Evolutionary conservation across 1,140 invertebrate species (phyloP), one percentile per base, ranked within the genome.

Genomic region (Maniola jurtina): DNA sequence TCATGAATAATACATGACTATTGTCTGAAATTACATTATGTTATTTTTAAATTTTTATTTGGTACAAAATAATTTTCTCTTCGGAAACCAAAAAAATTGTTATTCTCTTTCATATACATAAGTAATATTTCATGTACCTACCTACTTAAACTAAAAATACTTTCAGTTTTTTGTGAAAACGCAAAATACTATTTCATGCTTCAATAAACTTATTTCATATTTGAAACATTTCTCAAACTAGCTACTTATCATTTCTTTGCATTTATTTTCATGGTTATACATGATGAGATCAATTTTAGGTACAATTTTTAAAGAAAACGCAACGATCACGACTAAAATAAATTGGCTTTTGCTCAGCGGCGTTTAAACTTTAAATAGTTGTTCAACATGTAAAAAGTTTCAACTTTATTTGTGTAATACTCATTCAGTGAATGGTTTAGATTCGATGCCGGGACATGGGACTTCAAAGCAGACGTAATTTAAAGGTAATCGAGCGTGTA

Each of bases 401-500:
- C 56, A 15, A 14, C 8, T 45, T 45, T 59, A 34, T 60, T 60
- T 60, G n/a, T 48, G 35, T 52, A 64, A 34, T n/a, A n/a, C n/a
- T 7, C 10, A 50, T 16, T 25, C 25, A 16, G 9, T 54, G 36
- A 34, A 11, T 35, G 62, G 42, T 61, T 33, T 55, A 68, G 54
- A 56, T 64, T 56, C 52, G 71, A 68, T 50, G 66, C 54, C 47
- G 59, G 56, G 60, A 71, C 68, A 64, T 71, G 57, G 56, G 69
- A 70, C 64, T 57, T 73, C 52, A 71, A 64, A 75, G 59, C 68
- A 68, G 61, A 70, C 42, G 72, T 75, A 82, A 84, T 83, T 84
- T 76, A 76, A 64, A 76, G 72, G 81, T 79, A 87, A 87, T 85
- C 72, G 77, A 79, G 79, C 83, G 76, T 84, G 73, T 79, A 84